A percentile compares a stretch with the other conserved stretches of the same genome.
These are phyloP conservation scores for Horisme vitalbata DNA, from an alignment of 2,888 invertebrate genomes.

Conservation along the genomic window DNA sequence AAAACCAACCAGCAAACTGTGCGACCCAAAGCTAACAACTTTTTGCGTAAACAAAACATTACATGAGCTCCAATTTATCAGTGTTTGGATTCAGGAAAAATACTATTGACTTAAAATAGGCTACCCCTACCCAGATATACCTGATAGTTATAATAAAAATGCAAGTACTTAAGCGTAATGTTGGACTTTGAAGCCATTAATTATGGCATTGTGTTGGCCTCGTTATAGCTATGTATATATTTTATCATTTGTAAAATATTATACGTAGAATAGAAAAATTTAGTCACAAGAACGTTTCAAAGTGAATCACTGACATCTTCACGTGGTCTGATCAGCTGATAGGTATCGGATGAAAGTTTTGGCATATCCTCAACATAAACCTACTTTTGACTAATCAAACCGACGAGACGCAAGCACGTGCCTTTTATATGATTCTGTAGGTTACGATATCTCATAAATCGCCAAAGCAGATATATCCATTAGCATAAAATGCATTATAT, in stretches of 20 bases:
- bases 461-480: slow-evolving; percentile 9
- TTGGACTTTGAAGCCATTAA: too few relatives aligned
- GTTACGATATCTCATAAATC: slow-evolving; percentile 7
- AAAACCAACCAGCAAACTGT: too few relatives aligned
- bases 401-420: slow-evolving; percentile 28
- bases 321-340: slow-evolving; percentile 62
- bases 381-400: slow-evolving; percentile 7
- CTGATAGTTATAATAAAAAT: too few relatives aligned
- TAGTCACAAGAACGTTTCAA: slow-evolving; percentile 24
- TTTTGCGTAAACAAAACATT: slow-evolving; percentile 16
- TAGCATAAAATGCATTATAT: slow-evolving; percentile 6
- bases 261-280: slow-evolving; percentile 7
- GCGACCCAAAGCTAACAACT: slow-evolving; percentile 1
- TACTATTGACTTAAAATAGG: not conserved
- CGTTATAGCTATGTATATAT: too few relatives aligned
- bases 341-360: slow-evolving; percentile 40
- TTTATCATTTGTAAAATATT: too few relatives aligned
- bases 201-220: too few relatives aligned
- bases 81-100: not conserved
- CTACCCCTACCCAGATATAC: too few relatives aligned
- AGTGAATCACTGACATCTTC: slow-evolving; percentile 35
- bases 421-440: slow-evolving; percentile 22
- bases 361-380: slow-evolving; percentile 54
- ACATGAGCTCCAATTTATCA: not conserved
- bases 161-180: too few relatives aligned